phyloP scores from a whole-genome alignment of 1,140 invertebrate species.

The Drosophila micromelanica region DNA sequence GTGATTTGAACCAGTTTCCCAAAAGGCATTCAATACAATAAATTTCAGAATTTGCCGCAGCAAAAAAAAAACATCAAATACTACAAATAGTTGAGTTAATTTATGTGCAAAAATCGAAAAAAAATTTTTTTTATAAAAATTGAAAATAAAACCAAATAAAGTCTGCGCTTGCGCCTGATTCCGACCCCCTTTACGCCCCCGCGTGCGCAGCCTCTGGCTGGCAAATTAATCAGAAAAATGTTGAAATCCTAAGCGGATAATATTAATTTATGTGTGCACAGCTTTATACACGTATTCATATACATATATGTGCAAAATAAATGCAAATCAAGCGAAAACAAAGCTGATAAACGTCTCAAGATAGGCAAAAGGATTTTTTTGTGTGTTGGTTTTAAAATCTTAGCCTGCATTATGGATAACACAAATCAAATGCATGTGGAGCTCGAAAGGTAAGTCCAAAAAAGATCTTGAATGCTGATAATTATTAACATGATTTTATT shows the following conservation, averaged over 20 bases:
- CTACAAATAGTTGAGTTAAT: slow-evolving; percentile 60
- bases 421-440: slow-evolving; percentile 71
- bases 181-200: slow-evolving; percentile 7
- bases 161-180: slow-evolving; percentile 32
- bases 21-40: slow-evolving; percentile 43
- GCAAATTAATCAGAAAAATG: slow-evolving; percentile 44
- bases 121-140: slow-evolving; percentile 20
- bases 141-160: slow-evolving; percentile 49
- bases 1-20: slow-evolving; percentile 60
- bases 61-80: slow-evolving; percentile 14
- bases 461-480: background rate
- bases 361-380: slow-evolving; percentile 37
- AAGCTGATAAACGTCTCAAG: slow-evolving; percentile 46
- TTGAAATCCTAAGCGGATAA: slow-evolving; percentile 20
- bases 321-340: slow-evolving; percentile 56
- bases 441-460: slow-evolving; percentile 75
- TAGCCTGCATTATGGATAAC: slow-evolving; percentile 64
- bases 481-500: slow-evolving; percentile 17
- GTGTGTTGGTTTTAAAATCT: background rate
- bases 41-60: slow-evolving; percentile 10
- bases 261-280: slow-evolving; percentile 44
- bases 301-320: slow-evolving; percentile 36
- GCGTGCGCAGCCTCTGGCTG: slow-evolving; percentile 6
- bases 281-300: background rate
- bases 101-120: slow-evolving; percentile 44